Conservation (phyloP, 2,888 invertebrate genomes). For the Hipparchia sbordonii region DNA sequence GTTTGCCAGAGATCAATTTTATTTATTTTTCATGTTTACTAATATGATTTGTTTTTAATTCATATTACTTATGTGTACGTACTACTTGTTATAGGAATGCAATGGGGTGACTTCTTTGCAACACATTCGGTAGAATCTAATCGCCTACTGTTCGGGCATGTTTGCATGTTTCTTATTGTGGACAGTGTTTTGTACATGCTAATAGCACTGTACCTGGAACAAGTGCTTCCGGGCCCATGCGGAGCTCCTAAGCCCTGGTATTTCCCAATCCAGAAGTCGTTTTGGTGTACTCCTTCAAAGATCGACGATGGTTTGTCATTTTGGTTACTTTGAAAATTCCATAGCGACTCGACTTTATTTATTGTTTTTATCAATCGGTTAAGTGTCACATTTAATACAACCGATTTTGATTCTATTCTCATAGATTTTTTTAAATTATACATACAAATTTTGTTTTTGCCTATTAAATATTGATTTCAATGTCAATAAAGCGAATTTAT, state of each 20-base stretch:
- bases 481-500: too few relatives aligned
- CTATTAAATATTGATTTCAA: too few relatives aligned
- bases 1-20: too few relatives aligned
- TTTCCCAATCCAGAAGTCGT: constrained; percentile 86
- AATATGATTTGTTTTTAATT: too few relatives aligned
- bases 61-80: not conserved
- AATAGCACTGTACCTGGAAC: constrained; percentile 93
- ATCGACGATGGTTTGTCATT: constrained; percentile 26
- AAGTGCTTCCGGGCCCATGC: constrained; percentile 92
- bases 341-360: too few relatives aligned
- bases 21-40: too few relatives aligned
- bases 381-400: too few relatives aligned
- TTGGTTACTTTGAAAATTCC: not conserved
- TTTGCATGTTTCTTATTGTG: constrained; percentile 88
- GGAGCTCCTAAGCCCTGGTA: constrained; percentile 93
- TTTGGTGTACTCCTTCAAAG: constrained; percentile 72
- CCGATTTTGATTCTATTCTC: too few relatives aligned
- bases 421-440: too few relatives aligned
- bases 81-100: constrained; percentile 70
- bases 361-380: too few relatives aligned
- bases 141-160: constrained; percentile 86
- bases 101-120: constrained; percentile 85
- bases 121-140: constrained; percentile 86
- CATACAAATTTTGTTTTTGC: too few relatives aligned
- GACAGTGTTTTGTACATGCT: constrained; percentile 88